Evolutionary conservation across 1,140 invertebrate species (phyloP).

Genomic region (Hermatobates lingyangjiaoensis): DNA sequence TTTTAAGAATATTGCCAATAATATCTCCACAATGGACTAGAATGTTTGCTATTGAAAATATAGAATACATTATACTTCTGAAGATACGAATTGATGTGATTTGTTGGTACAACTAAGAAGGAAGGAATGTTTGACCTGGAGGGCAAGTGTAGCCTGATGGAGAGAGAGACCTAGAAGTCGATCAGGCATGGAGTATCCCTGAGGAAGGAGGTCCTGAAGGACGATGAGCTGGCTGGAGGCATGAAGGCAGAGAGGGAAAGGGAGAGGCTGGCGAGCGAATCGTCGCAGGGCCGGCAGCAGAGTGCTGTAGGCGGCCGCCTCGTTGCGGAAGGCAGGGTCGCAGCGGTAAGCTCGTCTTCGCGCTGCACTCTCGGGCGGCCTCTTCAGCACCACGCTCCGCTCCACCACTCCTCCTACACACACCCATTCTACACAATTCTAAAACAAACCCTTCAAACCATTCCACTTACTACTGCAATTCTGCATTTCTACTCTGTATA

Average conservation of each 20-base stretch:
- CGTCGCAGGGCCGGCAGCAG: constrained; percentile 10
- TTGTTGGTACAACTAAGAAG: no score
- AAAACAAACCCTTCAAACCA: no score
- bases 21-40: no score
- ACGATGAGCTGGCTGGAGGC: constrained; percentile 24
- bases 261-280: constrained; percentile 6
- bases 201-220: constrained; percentile 29
- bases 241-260: constrained; percentile 14
- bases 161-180: constrained; percentile 24
- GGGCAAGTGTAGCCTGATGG: constrained; percentile 25
- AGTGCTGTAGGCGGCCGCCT: constrained; percentile 12
- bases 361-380: neutral
- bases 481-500: no score
- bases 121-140: constrained; percentile 16
- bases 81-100: no score
- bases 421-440: no score
- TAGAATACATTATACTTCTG: no score
- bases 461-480: no score
- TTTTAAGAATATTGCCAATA: no score
- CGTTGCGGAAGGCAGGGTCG: constrained; percentile 17
- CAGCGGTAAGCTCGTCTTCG: neutral
- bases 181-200: constrained; percentile 27
- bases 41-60: no score
- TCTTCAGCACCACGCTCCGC: neutral
- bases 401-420: neutral